phyloP scores from a whole-genome alignment of 2,888 invertebrate genomes.

The Ditula angustiorana region DNA sequence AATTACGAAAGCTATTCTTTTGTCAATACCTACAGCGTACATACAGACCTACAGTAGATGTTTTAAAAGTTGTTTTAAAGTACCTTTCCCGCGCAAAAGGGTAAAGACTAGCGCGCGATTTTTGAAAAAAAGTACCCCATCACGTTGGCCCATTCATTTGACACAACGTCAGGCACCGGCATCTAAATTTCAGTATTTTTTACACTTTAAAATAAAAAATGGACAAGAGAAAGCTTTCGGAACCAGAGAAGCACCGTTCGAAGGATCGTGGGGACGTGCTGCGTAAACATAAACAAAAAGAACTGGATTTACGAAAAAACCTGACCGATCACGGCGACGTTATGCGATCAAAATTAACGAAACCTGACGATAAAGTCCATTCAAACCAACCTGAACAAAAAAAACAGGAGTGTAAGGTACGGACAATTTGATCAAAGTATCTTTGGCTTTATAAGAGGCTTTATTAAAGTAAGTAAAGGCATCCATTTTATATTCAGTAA shows the following conservation, averaged over 20 bases:
- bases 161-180: slow-evolving; percentile 1
- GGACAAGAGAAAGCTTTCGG: slow-evolving; percentile 45
- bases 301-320: not conserved
- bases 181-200: slow-evolving; percentile 20
- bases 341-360: not conserved
- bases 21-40: too few species aligned
- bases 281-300: not conserved
- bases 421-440: not conserved
- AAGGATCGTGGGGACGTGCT: slow-evolving; percentile 49
- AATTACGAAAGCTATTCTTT: too few species aligned
- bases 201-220: slow-evolving; percentile 29
- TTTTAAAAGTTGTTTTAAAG: too few species aligned
- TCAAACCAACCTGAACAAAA: not conserved
- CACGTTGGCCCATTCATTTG: slow-evolving; percentile 2
- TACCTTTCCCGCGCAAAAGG: not conserved
- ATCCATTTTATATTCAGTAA: too few species aligned
- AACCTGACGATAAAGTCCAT: not conserved
- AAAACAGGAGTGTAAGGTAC: not conserved
- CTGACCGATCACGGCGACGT: not conserved
- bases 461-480: too few species aligned
- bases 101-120: not conserved
- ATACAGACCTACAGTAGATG: too few species aligned
- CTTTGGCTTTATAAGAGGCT: not conserved
- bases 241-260: slow-evolving; percentile 42
- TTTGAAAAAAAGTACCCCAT: not conserved